Evolutionary conservation across 2,888 invertebrate genomes (phyloP).

Genomic region (Agrotis ipsilon): DNA sequence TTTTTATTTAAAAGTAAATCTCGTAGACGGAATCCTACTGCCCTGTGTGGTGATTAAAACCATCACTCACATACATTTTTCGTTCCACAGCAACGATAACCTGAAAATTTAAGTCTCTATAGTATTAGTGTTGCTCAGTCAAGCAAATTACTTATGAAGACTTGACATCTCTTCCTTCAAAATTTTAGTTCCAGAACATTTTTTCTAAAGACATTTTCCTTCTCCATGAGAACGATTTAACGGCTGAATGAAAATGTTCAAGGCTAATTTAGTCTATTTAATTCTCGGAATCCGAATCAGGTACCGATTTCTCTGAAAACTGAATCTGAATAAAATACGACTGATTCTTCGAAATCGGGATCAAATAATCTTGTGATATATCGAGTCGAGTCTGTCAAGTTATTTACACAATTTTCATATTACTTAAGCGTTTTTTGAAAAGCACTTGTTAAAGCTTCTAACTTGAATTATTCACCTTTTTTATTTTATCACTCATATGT

Average conservation of each 20-base stretch:
- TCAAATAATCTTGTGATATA: conserved; percentile 1
- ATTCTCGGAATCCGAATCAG: conserved; percentile 1
- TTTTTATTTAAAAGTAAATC: too few species aligned
- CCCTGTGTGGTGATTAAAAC: too few species aligned
- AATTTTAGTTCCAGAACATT: too few species aligned
- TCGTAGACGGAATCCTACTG: too few species aligned
- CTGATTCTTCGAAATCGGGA: conserved; percentile 9
- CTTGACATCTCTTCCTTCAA: too few species aligned
- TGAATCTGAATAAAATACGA: conserved; percentile 1
- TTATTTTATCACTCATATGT: background rate
- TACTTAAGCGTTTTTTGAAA: conserved; percentile 21
- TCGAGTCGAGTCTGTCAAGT: background rate
- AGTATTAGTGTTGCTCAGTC: too few species aligned
- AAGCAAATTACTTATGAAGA: too few species aligned
- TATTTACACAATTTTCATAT: conserved; percentile 14
- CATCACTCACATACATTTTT: too few species aligned
- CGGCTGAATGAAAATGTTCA: background rate
- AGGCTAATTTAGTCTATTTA: background rate
- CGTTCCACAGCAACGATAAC: too few species aligned
- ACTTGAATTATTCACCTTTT: background rate
- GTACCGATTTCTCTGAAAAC: background rate
- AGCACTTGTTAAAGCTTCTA: conserved; percentile 9
- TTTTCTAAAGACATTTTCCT: background rate
- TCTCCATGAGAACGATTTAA: background rate
- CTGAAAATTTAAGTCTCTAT: too few species aligned